phyloP scores from a whole-genome alignment of 1,140 invertebrate genomes.

The Agrypnia vestita region DNA sequence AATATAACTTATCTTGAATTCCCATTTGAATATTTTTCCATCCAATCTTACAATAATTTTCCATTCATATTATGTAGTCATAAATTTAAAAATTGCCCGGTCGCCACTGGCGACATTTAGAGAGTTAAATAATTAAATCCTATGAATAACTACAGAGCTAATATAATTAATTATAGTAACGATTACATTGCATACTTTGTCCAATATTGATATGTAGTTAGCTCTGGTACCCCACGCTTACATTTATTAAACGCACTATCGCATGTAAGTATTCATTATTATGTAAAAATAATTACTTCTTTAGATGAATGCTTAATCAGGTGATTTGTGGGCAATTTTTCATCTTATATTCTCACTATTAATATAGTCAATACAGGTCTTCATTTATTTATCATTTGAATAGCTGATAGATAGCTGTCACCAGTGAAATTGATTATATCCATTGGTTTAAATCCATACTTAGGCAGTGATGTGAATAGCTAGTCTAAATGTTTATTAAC shows the following conservation, averaged over 20 bases:
- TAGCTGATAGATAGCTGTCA: not conserved
- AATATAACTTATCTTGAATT: conserved; percentile 31
- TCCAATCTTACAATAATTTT: conserved; percentile 61
- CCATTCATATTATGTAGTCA: conserved; percentile 28
- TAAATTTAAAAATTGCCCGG: not conserved
- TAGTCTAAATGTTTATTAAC: conserved; percentile 46
- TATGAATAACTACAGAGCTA: conserved; percentile 19
- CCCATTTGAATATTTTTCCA: conserved; percentile 56
- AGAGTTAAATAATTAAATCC: not conserved
- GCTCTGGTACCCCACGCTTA: conserved; percentile 47
- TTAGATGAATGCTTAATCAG: conserved; percentile 40
- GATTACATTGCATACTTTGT: conserved; percentile 47
- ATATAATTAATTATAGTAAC: conserved; percentile 22
- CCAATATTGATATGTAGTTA: conserved; percentile 45
- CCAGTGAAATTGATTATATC: conserved; percentile 20
- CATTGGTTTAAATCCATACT: conserved; percentile 12
- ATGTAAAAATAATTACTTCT: conserved; percentile 38
- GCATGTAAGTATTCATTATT: conserved; percentile 42
- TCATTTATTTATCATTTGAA: conserved; percentile 23
- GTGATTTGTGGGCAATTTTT: conserved; percentile 42
- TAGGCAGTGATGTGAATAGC: conserved; percentile 48
- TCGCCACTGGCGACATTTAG: not conserved
- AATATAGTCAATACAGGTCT: conserved; percentile 30
- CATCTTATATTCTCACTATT: conserved; percentile 22
- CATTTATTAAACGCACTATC: conserved; percentile 46